Evolutionary conservation across 2,113 vertebrate species (phyloP), one percentile per base, ranked within the genome.

Genomic region (Brachionichthys hirsutus): DNA sequence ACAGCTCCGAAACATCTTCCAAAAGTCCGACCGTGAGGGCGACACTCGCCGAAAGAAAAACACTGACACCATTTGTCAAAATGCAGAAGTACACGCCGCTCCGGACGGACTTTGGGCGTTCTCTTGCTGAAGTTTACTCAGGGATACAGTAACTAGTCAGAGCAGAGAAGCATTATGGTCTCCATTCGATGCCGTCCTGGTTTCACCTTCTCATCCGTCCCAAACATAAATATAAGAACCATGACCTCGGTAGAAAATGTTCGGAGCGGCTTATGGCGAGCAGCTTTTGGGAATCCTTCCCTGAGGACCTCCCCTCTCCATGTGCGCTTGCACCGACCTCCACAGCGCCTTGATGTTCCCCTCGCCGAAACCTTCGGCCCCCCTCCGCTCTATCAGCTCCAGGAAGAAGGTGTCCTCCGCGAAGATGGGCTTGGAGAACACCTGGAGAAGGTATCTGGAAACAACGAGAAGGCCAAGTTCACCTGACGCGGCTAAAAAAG

Each of bases 371-470:
- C 97, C 96, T 0, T 59, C 85, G 0, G 95, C 94, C 12, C 94
- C 95, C 34, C 82, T 86, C 1, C 97, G 91, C 79, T 98, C 91
- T 34, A 99, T 98, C 54, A 99, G 90, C 88, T 99, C 97, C 51
- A 98, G 83, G 84, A 96, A 99, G 83, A 98, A 94, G 0, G 97
- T 98, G 58, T 95, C 93, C 79, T 98, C 94, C 0, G 81, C 66
- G 35, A 98, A 98, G 60, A 98, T 77, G 54, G 95, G 95, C 71
- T 93, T 94, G 22, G 94, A 94, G 65, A 99, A 99, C 52, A 98
- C 91, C 85, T 98, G 97, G 66, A 99, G 93, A 43, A 99, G 85
- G 72, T 93, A 91, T 43, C 89, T 92, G 57, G 24, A 63, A 65
- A 45, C 3, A 61, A 1, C 24, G 40, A 0, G 1, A 51, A 36